Evolutionary conservation across 1,140 invertebrate species (phyloP).

Genomic region (Leucophenga varia): DNA sequence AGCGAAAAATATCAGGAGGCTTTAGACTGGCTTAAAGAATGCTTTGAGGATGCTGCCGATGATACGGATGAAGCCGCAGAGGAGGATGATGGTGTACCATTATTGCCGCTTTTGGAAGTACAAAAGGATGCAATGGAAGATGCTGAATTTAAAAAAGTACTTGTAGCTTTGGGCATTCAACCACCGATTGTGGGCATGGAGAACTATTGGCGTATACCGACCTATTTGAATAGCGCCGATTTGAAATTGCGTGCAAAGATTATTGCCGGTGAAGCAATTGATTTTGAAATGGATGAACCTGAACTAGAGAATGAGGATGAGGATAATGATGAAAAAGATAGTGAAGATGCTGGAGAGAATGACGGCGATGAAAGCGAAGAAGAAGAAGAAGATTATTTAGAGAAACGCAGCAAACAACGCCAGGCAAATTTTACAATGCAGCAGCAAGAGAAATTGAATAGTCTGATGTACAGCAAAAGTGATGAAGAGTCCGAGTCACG

Average conservation of each 20-base stretch:
- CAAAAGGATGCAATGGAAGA: slow-evolving; percentile 63
- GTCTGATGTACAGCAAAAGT: slow-evolving; percentile 49
- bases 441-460: slow-evolving; percentile 40
- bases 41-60: slow-evolving; percentile 63
- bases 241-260: slow-evolving; percentile 54
- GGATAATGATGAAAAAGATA: slow-evolving; percentile 8
- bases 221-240: slow-evolving; percentile 54
- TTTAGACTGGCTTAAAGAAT: slow-evolving; percentile 65
- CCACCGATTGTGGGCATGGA: slow-evolving; percentile 61
- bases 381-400: slow-evolving; percentile 43
- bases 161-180: slow-evolving; percentile 62
- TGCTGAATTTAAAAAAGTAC: slow-evolving; percentile 61
- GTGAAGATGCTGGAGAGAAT: slow-evolving; percentile 5
- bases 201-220: slow-evolving; percentile 65
- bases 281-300: slow-evolving; percentile 53
- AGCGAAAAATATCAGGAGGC: slow-evolving; percentile 58
- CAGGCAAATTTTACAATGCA: slow-evolving; percentile 31
- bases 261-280: slow-evolving; percentile 46
- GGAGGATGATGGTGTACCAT: slow-evolving; percentile 60
- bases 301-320: slow-evolving; percentile 20
- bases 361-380: slow-evolving; percentile 12
- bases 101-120: slow-evolving; percentile 62
- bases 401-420: slow-evolving; percentile 38
- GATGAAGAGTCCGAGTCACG: slow-evolving; percentile 44
- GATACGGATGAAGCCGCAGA: slow-evolving; percentile 61